Conservation (phyloP, 64 coral and sea anemone genomes). For the Cladopsammia gracilis region DNA sequence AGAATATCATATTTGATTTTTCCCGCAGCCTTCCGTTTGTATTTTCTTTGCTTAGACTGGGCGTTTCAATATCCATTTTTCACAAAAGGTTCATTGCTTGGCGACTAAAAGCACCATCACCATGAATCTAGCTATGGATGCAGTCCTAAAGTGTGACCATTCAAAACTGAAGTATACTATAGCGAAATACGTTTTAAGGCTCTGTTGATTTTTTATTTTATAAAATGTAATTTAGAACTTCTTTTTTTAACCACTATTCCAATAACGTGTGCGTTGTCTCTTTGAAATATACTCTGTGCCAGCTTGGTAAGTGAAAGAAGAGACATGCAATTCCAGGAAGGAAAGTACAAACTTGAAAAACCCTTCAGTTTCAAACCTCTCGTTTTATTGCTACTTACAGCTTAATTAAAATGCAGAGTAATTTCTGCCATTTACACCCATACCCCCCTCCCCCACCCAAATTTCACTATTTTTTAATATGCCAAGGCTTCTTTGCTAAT, state of each 20-base stretch:
- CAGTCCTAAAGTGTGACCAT: too few species aligned
- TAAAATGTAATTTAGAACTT: too few species aligned
- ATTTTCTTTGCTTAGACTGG: neutral
- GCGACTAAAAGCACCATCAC: neutral
- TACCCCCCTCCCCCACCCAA: neutral
- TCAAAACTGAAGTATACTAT: too few species aligned
- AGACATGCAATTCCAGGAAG: too few species aligned
- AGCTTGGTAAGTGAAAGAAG: too few species aligned
- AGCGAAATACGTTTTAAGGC: too few species aligned
- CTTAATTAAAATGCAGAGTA: neutral
- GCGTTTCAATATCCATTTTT: neutral
- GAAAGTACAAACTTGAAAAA: neutral
- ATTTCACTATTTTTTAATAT: neutral
- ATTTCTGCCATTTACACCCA: neutral
- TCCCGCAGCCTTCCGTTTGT: neutral
- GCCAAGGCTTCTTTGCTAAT: too few species aligned
- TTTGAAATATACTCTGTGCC: too few species aligned
- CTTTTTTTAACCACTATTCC: too few species aligned
- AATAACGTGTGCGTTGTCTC: too few species aligned
- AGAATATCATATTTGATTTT: neutral
- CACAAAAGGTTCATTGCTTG: neutral
- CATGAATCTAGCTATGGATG: too few species aligned
- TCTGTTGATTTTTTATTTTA: too few species aligned
- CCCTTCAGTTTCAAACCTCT: neutral
- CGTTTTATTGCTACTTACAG: neutral